These are phyloP conservation scores for Muscidifurax raptorellus DNA, from an alignment of 1,140 invertebrate species.

Conservation along the genomic window DNA sequence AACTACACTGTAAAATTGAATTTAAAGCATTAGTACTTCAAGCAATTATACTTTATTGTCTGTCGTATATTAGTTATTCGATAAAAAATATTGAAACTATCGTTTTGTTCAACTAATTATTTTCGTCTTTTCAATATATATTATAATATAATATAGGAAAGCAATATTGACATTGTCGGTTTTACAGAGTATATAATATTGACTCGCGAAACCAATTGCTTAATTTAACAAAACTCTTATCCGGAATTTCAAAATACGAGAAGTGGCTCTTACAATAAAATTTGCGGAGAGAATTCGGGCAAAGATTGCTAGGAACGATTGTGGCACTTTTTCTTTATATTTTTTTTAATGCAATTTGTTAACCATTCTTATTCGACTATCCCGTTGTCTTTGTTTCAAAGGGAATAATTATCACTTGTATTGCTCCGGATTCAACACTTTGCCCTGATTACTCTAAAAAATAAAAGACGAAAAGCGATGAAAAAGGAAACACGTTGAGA, in stretches of 20 bases:
- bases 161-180: no score
- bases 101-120: background rate
- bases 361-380: constrained; percentile 55
- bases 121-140: background rate
- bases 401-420: constrained; percentile 52
- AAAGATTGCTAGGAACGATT: constrained; percentile 62
- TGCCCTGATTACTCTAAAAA: constrained; percentile 54
- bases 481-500: constrained; percentile 27
- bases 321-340: constrained; percentile 61
- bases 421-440: constrained; percentile 46
- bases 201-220: background rate
- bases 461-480: background rate
- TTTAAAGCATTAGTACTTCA: background rate
- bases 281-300: constrained; percentile 19
- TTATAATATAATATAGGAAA: no score
- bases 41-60: background rate
- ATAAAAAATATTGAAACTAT: background rate
- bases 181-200: background rate
- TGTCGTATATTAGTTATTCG: background rate
- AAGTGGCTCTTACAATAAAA: background rate
- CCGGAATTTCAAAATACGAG: background rate
- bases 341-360: constrained; percentile 51
- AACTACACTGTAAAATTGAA: background rate
- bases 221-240: background rate
- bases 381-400: constrained; percentile 46